These are phyloP conservation scores for Ochropleura plecta DNA, from an alignment of 2,888 invertebrate genomes.

Conservation along the genomic window DNA sequence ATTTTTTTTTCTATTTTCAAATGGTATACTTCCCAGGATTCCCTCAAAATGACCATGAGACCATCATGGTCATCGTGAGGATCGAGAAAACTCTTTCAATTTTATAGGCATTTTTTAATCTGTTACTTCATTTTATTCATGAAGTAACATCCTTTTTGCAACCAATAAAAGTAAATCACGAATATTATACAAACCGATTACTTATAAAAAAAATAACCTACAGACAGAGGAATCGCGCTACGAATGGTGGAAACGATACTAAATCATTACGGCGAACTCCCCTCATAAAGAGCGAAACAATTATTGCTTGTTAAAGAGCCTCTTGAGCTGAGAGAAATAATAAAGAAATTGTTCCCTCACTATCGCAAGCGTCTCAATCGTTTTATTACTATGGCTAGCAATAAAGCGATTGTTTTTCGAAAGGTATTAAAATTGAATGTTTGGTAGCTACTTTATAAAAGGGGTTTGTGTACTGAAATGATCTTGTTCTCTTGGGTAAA, in stretches of 20 bases:
- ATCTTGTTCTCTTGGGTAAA: slow-evolving; percentile 2
- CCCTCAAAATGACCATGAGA: too few species aligned
- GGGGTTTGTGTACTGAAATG: slow-evolving; percentile 7
- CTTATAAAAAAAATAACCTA: slow-evolving; percentile 50
- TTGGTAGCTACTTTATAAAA: slow-evolving; percentile 23
- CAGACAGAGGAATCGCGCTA: slow-evolving; percentile 33
- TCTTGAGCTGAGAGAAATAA: slow-evolving; percentile 74
- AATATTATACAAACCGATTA: slow-evolving; percentile 29
- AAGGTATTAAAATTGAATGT: slow-evolving; percentile 59
- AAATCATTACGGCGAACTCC: slow-evolving; percentile 71
- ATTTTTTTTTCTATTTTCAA: too few species aligned
- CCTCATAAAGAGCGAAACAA: slow-evolving; percentile 78
- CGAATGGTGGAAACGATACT: slow-evolving; percentile 58
- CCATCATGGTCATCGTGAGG: too few species aligned
- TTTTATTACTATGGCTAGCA: slow-evolving; percentile 70
- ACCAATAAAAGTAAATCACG: slow-evolving; percentile 2
- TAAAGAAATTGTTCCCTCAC: slow-evolving; percentile 72
- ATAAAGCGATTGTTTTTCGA: slow-evolving; percentile 65
- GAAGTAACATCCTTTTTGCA: not conserved
- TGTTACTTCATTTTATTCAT: too few species aligned
- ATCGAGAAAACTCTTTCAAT: too few species aligned
- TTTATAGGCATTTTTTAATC: too few species aligned
- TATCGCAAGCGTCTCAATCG: slow-evolving; percentile 67
- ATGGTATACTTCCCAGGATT: too few species aligned
- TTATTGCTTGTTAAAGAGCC: slow-evolving; percentile 81